These are phyloP conservation scores for Pelvicachromis taeniatus DNA, from an alignment of 2,113 vertebrate species.

Conservation along the genomic window DNA sequence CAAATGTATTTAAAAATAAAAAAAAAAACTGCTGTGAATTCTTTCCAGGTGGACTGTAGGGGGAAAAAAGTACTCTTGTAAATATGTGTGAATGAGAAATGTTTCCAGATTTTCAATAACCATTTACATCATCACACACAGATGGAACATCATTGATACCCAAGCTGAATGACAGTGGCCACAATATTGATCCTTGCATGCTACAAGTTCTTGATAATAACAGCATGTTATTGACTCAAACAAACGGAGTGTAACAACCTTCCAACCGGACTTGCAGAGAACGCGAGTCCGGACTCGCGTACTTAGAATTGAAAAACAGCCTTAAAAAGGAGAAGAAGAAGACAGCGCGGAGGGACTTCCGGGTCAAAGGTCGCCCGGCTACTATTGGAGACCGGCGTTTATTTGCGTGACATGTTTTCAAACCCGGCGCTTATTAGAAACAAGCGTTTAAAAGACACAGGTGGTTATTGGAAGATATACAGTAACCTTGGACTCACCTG, in stretches of 20 bases:
- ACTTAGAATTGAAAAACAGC: no score
- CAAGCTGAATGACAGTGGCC: neutral
- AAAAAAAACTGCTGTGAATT: neutral
- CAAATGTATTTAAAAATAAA: neutral
- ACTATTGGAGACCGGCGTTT: no score
- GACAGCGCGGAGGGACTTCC: no score
- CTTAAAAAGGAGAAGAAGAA: no score
- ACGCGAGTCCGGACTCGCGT: no score
- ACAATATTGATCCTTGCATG: neutral
- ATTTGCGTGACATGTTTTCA: no score
- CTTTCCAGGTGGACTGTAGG: fast-evolving
- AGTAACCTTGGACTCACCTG: neutral
- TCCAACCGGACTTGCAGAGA: no score
- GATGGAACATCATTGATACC: neutral
- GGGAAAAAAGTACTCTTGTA: neutral
- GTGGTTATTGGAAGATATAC: no score
- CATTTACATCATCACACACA: neutral
- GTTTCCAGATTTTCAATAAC: neutral
- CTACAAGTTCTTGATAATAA: neutral
- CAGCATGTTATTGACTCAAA: neutral
- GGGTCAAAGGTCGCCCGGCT: no score
- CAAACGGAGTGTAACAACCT: neutral
- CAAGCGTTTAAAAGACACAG: no score
- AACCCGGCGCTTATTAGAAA: no score
- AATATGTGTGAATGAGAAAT: neutral